phyloP scores from a whole-genome alignment of 2,113 vertebrate genomes.

The Oreochromis aureus region DNA sequence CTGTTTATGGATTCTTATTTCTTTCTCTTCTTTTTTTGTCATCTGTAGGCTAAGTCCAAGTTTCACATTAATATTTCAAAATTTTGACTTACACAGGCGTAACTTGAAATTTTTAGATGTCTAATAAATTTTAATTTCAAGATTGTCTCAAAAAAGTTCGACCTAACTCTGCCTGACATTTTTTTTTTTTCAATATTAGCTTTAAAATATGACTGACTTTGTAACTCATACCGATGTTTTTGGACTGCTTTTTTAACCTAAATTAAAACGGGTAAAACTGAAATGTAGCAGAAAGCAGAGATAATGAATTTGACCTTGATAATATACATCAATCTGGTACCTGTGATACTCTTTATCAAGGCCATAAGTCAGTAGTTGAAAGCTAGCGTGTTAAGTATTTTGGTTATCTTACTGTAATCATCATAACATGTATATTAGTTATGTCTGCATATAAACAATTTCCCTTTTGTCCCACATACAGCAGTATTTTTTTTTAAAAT shows the following conservation, averaged over 20 bases:
- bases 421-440: background rate
- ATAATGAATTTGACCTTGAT: background rate
- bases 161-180: background rate
- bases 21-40: background rate
- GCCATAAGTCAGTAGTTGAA: background rate
- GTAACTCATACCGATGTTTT: background rate
- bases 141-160: background rate
- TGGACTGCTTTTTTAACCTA: background rate
- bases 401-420: background rate
- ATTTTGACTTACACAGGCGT: background rate
- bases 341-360: background rate
- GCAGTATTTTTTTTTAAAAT: fast-evolving
- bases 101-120: background rate
- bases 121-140: background rate
- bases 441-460: background rate
- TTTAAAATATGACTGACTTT: background rate
- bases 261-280: background rate
- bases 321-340: background rate
- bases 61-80: background rate
- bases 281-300: background rate
- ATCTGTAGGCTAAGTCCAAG: background rate
- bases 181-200: background rate
- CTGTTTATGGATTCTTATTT: background rate
- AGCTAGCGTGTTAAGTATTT: background rate
- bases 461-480: background rate